Evolutionary conservation across 2,797 vertebrate species (phyloP), one percentile per base, ranked within the genome.

Genomic region (Parauchenoglanis ngamensis): DNA sequence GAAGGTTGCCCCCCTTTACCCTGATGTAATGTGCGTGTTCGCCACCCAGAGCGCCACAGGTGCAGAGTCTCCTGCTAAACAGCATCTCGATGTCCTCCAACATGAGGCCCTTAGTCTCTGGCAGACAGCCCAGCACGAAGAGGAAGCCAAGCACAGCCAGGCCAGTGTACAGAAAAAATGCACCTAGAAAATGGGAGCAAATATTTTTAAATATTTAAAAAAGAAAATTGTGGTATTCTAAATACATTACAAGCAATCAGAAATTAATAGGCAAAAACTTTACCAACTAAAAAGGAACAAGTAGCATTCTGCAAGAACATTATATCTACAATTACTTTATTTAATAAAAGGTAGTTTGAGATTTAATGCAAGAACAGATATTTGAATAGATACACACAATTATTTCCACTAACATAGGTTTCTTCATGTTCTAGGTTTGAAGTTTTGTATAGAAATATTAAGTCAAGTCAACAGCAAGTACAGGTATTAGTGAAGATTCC

Each of bases 41-140:
- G 76, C 94, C 94, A 82, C 92, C 94, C 2, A 94, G 92, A 89
- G 91, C 82, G 87, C 97, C 97, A 86, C 97, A 98, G 61, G 96
- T 97, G 94, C 97, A 99, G n/a, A 99, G 96, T 85, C 82, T 96
- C 83, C 91, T 95, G 85, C 95, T 92, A 92, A 99, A 99, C 90
- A 98, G 94, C 89, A 93, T 94, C 91, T 99, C 97, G 0, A 99
- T 97, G 93, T 99, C 98, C 92, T 99, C 98, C 89, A 99, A 93
- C 91, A 96, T 97, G 86, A 97, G 96, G 78, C 98, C 98, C 92
- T 96, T 96, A 10, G 98, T 99, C 94, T 99, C 98, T 7, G 98
- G 98, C 89, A 99, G 96, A 93, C 97, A 99, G 90, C 97, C 95
- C 0, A 96, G 94, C 89, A 99, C 89, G 78, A 99, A 99, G 90